Conservation (phyloP, 1,140 invertebrate species). For the Stegodyphus dumicola region DNA sequence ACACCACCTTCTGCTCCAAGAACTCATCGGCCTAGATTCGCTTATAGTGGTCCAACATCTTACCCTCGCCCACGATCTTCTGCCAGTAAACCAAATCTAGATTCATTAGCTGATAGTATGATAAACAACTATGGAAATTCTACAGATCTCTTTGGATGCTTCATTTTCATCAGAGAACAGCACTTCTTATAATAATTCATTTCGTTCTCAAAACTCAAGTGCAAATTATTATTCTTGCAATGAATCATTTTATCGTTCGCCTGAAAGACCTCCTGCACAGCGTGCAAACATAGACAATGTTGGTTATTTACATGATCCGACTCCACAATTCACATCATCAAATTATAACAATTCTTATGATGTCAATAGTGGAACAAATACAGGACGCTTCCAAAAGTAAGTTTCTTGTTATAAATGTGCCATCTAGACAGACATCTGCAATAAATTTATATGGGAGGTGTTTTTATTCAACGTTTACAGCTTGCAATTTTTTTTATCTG, state of each 20-base stretch:
- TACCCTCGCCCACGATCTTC: constrained; percentile 56
- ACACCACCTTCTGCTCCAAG: background rate
- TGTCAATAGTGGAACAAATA: background rate
- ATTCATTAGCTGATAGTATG: constrained; percentile 25
- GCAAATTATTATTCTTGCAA: constrained; percentile 17
- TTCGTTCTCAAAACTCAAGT: background rate
- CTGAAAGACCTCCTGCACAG: background rate
- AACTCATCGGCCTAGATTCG: constrained; percentile 29
- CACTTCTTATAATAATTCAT: background rate
- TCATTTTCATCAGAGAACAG: background rate
- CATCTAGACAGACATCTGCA: too few relatives aligned
- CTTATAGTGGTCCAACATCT: background rate
- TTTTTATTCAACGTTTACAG: too few relatives aligned
- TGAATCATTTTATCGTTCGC: constrained; percentile 33
- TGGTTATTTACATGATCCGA: too few relatives aligned
- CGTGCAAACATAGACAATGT: too few relatives aligned
- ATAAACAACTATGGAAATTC: constrained; percentile 44
- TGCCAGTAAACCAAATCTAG: constrained; percentile 51
- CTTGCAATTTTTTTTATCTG: too few relatives aligned
- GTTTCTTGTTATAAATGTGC: background rate
- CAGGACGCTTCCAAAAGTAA: constrained; percentile 20
- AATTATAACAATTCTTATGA: background rate
- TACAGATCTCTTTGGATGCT: background rate
- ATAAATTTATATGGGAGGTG: too few relatives aligned
- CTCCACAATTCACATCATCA: too few relatives aligned